Base-by-base conservation (phyloP, 1,140 invertebrate genomes). In the Atta texana region DNA sequence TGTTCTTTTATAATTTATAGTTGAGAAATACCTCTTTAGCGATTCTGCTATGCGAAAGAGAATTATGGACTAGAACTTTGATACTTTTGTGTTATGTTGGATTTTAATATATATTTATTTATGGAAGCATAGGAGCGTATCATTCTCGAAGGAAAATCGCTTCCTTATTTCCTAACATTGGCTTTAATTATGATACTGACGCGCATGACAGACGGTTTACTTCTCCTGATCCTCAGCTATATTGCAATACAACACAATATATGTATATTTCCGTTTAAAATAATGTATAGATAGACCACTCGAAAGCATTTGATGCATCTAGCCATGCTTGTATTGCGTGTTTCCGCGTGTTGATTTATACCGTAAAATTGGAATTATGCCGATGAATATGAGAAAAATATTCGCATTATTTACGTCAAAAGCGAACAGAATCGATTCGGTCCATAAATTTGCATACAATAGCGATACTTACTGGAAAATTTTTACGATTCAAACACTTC, bases 241-340 rank as follows among this genome's bases (percentile, higher is more conserved):
- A 39, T 18, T 39, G 34, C 76, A 34, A 6, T 51, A 78, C 18
- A 66, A 68, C 34, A 53, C 49, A 16, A 80, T 80, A 57, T 68
- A 69, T 57, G 68, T 80, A 69, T 57, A 80, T 80, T 80, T 80
- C 64, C 64, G 64, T 80, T 28, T 69, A 80, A 55, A 31, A 39
- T 64, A 24, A 64, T 80, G 49, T 80, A 34, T 34, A 68, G 49
- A 80, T 80, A 68, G n/a, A 34, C 0, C n/a, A 3, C 39, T 51
- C 49, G 49, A 18, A 53, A 80, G 39, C 28, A 53, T 57, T 53
- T 31, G n/a, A 69, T 57, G 31, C 51, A 16, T 69, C 31, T 80
- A 80, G 5, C 31, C 14, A 39, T 14, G 39, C 57, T 24, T 21
- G 74, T 34, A 14, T 68, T 80, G 31, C 63, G 77, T 80, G 31